These are phyloP conservation scores for Megalurothrips usitatus DNA, from an alignment of 2,888 invertebrate genomes.

Conservation along the genomic window DNA sequence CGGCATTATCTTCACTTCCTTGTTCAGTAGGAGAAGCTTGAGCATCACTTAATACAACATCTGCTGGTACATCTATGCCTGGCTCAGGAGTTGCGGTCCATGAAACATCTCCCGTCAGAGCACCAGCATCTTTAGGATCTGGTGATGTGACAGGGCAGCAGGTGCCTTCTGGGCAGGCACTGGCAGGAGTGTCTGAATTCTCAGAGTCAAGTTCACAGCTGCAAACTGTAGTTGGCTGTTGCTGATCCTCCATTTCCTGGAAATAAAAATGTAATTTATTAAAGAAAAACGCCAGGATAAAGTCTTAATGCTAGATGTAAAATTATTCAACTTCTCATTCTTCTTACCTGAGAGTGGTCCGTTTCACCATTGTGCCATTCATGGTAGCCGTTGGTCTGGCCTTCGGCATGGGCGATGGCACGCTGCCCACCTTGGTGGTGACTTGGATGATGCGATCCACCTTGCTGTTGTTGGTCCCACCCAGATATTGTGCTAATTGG, in stretches of 20 bases:
- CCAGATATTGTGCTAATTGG: slow-evolving; percentile 96
- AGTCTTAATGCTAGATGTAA: background rate
- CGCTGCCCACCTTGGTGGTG: background rate
- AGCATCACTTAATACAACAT: background rate
- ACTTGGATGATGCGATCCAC: slow-evolving; percentile 34
- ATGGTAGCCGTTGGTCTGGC: background rate
- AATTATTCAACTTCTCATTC: background rate
- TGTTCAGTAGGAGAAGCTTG: background rate
- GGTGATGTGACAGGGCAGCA: background rate
- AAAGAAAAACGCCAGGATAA: background rate
- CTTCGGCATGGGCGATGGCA: background rate
- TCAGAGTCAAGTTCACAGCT: slow-evolving; percentile 36
- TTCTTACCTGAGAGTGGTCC: background rate
- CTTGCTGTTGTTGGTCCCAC: slow-evolving; percentile 66
- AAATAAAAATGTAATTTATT: background rate
- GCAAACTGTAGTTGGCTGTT: slow-evolving; percentile 33
- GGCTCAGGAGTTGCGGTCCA: slow-evolving; percentile 4
- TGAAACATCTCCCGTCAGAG: background rate
- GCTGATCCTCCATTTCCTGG: slow-evolving; percentile 35
- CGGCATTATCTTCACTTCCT: background rate
- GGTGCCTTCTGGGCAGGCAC: background rate
- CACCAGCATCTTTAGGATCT: background rate
- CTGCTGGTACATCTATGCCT: background rate
- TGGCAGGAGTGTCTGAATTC: slow-evolving; percentile 31
- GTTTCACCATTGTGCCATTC: slow-evolving; percentile 16